Evolutionary conservation across 2,113 vertebrate genomes (phyloP).

Genomic region (Lasiurus cinereus): DNA sequence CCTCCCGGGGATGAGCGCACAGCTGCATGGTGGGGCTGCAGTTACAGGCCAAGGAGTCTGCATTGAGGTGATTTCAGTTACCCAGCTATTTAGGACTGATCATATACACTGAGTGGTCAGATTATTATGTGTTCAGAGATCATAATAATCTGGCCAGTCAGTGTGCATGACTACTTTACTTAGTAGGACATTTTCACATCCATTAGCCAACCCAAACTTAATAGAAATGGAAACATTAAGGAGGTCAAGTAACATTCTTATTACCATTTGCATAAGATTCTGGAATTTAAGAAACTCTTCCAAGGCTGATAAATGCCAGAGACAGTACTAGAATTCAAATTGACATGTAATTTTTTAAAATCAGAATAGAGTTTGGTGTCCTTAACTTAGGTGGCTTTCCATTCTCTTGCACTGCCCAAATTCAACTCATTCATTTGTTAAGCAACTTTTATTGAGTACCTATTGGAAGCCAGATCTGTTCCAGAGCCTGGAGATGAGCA

Average conservation of each 20-base stretch:
- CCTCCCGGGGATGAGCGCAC: background rate
- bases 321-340: background rate
- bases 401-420: background rate
- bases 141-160: no score
- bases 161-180: background rate
- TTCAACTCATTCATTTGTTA: background rate
- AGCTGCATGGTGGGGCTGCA: background rate
- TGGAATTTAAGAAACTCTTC: slow-evolving; percentile 13
- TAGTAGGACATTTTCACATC: background rate
- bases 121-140: no score
- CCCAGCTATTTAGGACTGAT: background rate
- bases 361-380: background rate
- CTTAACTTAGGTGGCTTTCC: background rate
- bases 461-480: background rate
- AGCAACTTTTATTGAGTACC: no score
- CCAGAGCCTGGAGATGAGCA: no score
- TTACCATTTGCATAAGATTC: background rate
- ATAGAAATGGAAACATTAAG: background rate
- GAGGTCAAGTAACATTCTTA: background rate
- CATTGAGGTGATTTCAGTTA: background rate
- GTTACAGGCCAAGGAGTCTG: background rate
- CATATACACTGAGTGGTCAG: no score
- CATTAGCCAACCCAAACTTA: background rate
- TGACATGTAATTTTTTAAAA: no score
- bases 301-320: background rate